Conservation (phyloP, 2,113 vertebrate genomes). For the Noctilio leporinus region DNA sequence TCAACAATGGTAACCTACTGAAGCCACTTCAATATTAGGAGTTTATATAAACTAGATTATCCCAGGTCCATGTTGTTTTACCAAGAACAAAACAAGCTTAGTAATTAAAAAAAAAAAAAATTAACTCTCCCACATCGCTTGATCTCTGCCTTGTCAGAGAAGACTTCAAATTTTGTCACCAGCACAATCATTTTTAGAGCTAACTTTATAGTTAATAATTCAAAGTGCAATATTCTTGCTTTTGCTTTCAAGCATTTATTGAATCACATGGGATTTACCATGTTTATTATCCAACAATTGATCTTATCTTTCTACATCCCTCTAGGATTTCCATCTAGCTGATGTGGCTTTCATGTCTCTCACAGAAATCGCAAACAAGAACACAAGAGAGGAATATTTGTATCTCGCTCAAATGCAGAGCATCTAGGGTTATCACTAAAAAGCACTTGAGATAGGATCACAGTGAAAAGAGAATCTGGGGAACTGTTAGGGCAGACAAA, state of each 20-base stretch:
- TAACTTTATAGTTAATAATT: slow-evolving; percentile 2
- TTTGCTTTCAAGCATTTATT: slow-evolving; percentile 32
- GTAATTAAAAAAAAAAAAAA: not conserved
- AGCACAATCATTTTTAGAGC: not conserved
- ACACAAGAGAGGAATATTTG: slow-evolving; percentile 18
- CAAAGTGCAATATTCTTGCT: slow-evolving; percentile 13
- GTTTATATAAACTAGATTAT: slow-evolving; percentile 28
- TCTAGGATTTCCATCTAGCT: slow-evolving; percentile 47
- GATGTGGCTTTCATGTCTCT: slow-evolving; percentile 28
- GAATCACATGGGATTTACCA: slow-evolving; percentile 47
- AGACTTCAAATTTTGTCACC: not conserved
- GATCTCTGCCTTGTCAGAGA: slow-evolving; percentile 31
- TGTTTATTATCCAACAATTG: slow-evolving; percentile 60
- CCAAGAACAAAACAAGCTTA: slow-evolving; percentile 35
- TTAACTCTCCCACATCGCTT: not conserved
- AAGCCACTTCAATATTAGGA: not conserved
- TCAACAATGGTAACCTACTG: not conserved
- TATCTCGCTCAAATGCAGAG: slow-evolving; percentile 2
- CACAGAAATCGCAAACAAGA: slow-evolving; percentile 51
- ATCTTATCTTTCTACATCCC: slow-evolving; percentile 51
- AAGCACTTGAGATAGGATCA: not conserved
- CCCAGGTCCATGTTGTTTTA: slow-evolving; percentile 17
- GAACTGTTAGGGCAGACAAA: slow-evolving; percentile 26
- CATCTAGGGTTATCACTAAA: slow-evolving; percentile 41
- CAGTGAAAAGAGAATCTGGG: not conserved